A percentile compares a stretch with the other conserved stretches of the same genome.
Evolutionary conservation across 1,140 invertebrate genomes (phyloP).

Genomic region (Octopus bimaculoides): DNA sequence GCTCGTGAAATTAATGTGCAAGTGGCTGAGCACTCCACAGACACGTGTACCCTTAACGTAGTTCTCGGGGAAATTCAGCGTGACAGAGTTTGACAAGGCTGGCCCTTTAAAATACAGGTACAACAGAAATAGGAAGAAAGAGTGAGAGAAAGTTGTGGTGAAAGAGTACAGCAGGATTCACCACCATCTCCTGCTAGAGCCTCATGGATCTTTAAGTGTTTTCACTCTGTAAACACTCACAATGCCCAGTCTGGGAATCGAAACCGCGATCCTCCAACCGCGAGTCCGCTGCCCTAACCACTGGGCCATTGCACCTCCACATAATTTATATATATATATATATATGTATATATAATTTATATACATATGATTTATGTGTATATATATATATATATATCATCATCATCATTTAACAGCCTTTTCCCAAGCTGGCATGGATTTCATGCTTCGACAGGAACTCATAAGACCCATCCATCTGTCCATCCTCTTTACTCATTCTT

Average conservation of each 20-base stretch:
- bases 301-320: neutral
- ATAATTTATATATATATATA: slow-evolving; percentile 3
- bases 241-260: neutral
- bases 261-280: neutral
- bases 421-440: too few species aligned
- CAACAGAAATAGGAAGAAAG: too few species aligned
- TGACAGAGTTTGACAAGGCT: too few species aligned
- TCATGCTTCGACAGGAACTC: too few species aligned
- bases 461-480: too few species aligned
- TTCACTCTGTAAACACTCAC: neutral
- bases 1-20: too few species aligned
- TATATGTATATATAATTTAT: neutral
- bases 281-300: neutral
- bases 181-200: neutral
- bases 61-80: too few species aligned
- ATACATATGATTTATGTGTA: neutral
- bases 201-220: neutral
- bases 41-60: too few species aligned
- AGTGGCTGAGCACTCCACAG: too few species aligned
- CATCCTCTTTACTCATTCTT: too few species aligned
- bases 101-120: too few species aligned
- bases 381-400: neutral
- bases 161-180: neutral
- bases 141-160: neutral
- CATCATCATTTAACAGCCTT: too few species aligned